Conservation (phyloP, 2,888 invertebrate genomes). For the Cyrtodaria siliqua region DNA sequence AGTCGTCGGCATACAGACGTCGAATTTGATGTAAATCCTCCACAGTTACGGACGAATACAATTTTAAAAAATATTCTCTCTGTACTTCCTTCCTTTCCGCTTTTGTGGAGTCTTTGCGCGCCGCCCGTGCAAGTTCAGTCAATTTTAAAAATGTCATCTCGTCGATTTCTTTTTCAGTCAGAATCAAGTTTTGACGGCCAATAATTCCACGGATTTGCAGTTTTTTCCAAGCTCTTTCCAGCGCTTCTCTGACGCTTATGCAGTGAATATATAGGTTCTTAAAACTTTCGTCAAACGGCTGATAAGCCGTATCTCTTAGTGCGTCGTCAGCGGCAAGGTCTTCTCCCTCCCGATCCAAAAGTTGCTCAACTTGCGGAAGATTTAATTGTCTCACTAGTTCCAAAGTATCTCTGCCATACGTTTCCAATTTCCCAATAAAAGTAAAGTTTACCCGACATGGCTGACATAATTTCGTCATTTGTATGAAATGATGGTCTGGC, state of each 20-base stretch:
- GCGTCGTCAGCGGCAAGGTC: constrained; percentile 62
- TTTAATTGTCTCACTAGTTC: constrained; percentile 27
- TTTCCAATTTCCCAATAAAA: constrained; percentile 53
- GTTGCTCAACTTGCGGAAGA: constrained; percentile 10
- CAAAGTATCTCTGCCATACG: constrained; percentile 21
- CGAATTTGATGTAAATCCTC: constrained; percentile 56
- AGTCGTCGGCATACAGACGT: constrained; percentile 67
- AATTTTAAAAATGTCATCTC: constrained; percentile 45
- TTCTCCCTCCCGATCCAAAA: constrained; percentile 37
- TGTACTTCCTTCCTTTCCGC: constrained; percentile 56
- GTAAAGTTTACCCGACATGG: constrained; percentile 36
- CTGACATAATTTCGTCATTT: constrained; percentile 25
- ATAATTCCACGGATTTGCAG: constrained; percentile 73
- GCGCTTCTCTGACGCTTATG: constrained; percentile 63
- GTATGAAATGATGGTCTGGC: constrained; percentile 32
- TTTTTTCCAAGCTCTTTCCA: constrained; percentile 67
- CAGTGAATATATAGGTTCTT: constrained; percentile 62
- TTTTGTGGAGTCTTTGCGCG: constrained; percentile 23
- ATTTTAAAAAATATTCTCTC: constrained; percentile 53
- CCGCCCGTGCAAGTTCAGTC: constrained; percentile 39
- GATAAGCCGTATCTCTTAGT: constrained; percentile 45
- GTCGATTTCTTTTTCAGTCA: constrained; percentile 7
- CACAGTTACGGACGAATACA: constrained; percentile 51
- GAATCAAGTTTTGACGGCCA: constrained; percentile 19
- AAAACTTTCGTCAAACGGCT: constrained; percentile 63